phyloP scores from a whole-genome alignment of 2,113 vertebrate genomes.

The Onychostruthus taczanowskii region DNA sequence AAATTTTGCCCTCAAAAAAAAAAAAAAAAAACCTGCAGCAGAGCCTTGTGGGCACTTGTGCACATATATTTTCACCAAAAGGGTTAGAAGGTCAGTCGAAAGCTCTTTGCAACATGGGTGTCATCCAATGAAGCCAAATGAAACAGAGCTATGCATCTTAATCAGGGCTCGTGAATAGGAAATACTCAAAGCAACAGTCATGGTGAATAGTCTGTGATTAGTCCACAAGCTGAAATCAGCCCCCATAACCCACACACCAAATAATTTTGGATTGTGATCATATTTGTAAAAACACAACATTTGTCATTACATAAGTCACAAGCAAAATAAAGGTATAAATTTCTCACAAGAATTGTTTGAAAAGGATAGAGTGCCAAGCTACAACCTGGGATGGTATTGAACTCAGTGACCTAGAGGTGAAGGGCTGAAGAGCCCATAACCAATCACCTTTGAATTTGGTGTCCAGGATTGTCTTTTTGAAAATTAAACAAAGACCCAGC shows the following conservation, averaged over 20 bases:
- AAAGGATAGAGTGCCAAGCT: neutral
- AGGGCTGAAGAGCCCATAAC: conserved; percentile 28
- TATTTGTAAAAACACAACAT: neutral
- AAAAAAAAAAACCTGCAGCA: neutral
- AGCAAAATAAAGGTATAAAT: neutral
- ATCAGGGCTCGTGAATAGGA: conserved; percentile 24
- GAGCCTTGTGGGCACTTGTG: neutral
- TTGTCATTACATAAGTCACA: neutral
- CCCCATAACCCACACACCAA: neutral
- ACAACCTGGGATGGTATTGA: conserved; percentile 9
- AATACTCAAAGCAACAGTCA: conserved; percentile 30
- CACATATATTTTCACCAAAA: conserved; percentile 44
- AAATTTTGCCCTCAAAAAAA: conserved; percentile 3
- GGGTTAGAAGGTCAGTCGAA: neutral
- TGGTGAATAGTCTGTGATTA: conserved; percentile 11
- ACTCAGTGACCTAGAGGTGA: conserved; percentile 5
- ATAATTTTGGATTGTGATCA: neutral
- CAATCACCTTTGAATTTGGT: conserved; percentile 37
- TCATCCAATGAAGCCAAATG: conserved; percentile 45
- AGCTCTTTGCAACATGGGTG: conserved; percentile 21
- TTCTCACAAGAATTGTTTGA: neutral
- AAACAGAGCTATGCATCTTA: conserved; percentile 47
- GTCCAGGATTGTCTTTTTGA: conserved; percentile 37
- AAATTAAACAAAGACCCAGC: conserved; percentile 63
- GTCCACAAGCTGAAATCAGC: neutral